Conservation (phyloP, 2,113 vertebrate species). For the Cololabis saira region DNA sequence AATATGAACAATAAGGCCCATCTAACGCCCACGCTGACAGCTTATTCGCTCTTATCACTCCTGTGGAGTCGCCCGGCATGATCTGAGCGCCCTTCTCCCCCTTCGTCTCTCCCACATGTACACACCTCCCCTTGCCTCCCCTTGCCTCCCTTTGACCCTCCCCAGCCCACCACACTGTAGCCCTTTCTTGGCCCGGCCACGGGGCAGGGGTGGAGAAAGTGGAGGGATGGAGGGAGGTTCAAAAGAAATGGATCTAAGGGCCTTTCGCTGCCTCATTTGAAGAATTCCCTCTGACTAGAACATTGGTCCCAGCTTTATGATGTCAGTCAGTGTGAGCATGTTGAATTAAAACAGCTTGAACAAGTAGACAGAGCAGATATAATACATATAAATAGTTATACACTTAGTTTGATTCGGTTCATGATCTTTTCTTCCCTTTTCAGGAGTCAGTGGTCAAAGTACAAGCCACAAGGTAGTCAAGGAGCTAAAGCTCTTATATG, state of each 20-base stretch:
- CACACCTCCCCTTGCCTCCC: conserved; percentile 19
- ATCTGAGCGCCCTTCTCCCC: conserved; percentile 60
- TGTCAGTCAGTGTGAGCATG: conserved; percentile 7
- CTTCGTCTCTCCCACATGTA: conserved; percentile 34
- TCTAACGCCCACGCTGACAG: conserved; percentile 66
- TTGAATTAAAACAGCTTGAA: neutral
- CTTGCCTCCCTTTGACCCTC: conserved; percentile 19
- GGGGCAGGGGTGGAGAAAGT: conserved; percentile 36
- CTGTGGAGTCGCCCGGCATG: conserved; percentile 65
- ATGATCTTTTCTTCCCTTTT: no score
- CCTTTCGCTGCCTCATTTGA: conserved; percentile 21
- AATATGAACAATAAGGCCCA: conserved; percentile 80
- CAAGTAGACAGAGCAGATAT: neutral
- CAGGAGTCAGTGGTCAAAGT: no score
- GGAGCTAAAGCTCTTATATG: no score
- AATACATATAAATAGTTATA: no score
- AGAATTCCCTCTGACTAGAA: neutral
- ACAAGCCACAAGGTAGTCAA: no score
- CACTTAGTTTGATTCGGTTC: no score
- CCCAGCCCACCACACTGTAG: conserved; percentile 9
- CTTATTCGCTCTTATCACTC: conserved; percentile 74
- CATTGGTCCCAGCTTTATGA: neutral
- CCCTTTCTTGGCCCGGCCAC: conserved; percentile 27
- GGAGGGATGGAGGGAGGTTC: conserved; percentile 8
- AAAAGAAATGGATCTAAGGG: neutral